Evolutionary conservation across 2,113 vertebrate species (phyloP), one percentile per base, ranked within the genome.

Genomic region (Gobio gobio): DNA sequence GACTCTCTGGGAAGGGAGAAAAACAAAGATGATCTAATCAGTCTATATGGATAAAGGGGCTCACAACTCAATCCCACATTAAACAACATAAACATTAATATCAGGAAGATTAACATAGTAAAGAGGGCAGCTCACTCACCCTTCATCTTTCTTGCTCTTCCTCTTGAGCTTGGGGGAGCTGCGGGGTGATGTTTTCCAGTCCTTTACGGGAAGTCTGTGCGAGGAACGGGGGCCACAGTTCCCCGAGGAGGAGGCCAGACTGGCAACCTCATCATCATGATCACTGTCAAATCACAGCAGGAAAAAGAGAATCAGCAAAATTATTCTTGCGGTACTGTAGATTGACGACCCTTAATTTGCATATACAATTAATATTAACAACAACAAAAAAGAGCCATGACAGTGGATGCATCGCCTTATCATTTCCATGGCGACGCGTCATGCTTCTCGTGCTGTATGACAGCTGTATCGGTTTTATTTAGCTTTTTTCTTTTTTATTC

Each of bases 171-270:
- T 99, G 1, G 98, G 98, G 1, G 98, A 99, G 26, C 94, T 91
- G 85, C 97, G 93, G 5, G 98, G 98, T 3, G 98, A 99, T 0
- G 93, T 93, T 87, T 99, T 99, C 97, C 97, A 98, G 87, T 99
- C 98, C 88, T 99, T 99, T n/a, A 96, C 92, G 1, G 96, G 96
- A 10, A 98, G 94, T 88, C 97, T 94, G 90, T 97, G 96, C 6
- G 95, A 93, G 2, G 96, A 91, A 3, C 97, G 97, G 91, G 95
- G 88, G 83, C 94, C 95, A 88, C 96, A 97, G 85, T 95, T 96
- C 66, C 95, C 96, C 1, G 97, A 95, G 0, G 96, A 94, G 24
- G 97, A 96, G 22, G 96, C 97, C 85, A 98, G 94, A 87, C 95
- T 97, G 33, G 96, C 95, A 66, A 97, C 96, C 90, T 99, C 98